Percentiles rank a stretch among this genome's conserved stretches.
Evolutionary conservation across 2,888 invertebrate species (phyloP).

Genomic region (Hyalella azteca): DNA sequence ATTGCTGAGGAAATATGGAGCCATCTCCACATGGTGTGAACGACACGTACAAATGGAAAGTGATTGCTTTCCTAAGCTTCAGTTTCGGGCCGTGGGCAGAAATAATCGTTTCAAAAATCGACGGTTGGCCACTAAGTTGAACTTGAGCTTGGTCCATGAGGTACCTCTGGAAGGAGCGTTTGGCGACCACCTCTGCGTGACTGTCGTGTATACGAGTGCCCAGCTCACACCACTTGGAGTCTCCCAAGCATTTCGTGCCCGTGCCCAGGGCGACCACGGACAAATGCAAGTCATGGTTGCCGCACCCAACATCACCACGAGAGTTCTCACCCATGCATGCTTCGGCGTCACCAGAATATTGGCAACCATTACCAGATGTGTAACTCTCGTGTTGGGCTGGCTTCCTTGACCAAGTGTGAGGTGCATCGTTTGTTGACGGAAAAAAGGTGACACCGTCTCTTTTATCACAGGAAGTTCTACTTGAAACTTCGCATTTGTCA

Average conservation of each 20-base stretch:
- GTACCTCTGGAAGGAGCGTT: conserved; percentile 81
- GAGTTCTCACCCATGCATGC: conserved; percentile 71
- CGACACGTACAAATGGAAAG: conserved; percentile 84
- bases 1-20: conserved; percentile 76
- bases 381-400: too few relatives aligned
- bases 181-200: conserved; percentile 87
- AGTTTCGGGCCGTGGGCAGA: conserved; percentile 58
- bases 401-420: too few relatives aligned
- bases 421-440: too few relatives aligned
- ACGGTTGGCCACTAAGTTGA: conserved; percentile 61
- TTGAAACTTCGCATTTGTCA: too few relatives aligned
- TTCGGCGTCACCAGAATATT: conserved; percentile 78
- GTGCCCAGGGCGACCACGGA: conserved; percentile 83
- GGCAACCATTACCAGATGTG: too few relatives aligned
- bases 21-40: conserved; percentile 94
- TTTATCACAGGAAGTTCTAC: too few relatives aligned
- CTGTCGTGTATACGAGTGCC: conserved; percentile 85
- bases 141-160: conserved; percentile 71
- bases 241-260: conserved; percentile 90
- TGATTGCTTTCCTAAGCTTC: conserved; percentile 67
- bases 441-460: too few relatives aligned
- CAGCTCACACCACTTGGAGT: conserved; percentile 68
- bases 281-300: not conserved
- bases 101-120: conserved; percentile 57
- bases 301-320: too few relatives aligned